Base-by-base conservation (phyloP, 2,797 vertebrate species). In the Acestrorhynchus altus region DNA sequence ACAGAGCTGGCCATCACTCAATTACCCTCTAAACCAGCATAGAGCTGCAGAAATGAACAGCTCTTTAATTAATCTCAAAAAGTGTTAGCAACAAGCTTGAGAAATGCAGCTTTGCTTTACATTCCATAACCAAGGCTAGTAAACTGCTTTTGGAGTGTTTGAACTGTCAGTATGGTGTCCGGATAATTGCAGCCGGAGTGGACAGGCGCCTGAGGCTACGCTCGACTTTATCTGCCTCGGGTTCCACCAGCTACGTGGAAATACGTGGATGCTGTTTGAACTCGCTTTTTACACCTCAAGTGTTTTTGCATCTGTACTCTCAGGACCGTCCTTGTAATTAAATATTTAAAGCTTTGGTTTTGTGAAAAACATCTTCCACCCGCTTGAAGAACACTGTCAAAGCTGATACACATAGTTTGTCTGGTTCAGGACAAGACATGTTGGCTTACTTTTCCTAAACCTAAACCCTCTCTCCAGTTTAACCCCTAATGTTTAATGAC, bases 1-100 rank as follows among this genome's bases (percentile, higher is more conserved):
- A 4, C 28, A 39, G 78, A 59, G 75, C 63, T 72, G 28, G 31
- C 71, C 57, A 35, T 78, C 15, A 54, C 73, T 80, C 52, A 60
- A 44, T 73, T 72, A 68, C 67, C 47, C 56, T 22, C 72, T 24
- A 22, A 65, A 57, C 22, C 35, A 16, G 26, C 35, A 52, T 74
- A 67, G 70, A 72, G 39, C 49, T 22, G 22, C 28, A 47, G n/a
- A 78, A 75, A 66, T 51, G 68, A 66, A 78, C 74, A 66, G n/a
- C 46, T 44, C 49, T 28, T 70, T 66, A 16, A 26, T 74, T 82
- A 65, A 81, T 83, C 22, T 81, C 52, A 11, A 57, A 51, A 1
- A 61, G 51, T 24, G 61, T 56, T 24, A 26, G 9, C 52, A 26
- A 26, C 8, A 42, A 51, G 26, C 57, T 56, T 26, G 1, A 65